Base-by-base conservation (phyloP, 2,113 vertebrate genomes). In the Syngnathus floridae region DNA sequence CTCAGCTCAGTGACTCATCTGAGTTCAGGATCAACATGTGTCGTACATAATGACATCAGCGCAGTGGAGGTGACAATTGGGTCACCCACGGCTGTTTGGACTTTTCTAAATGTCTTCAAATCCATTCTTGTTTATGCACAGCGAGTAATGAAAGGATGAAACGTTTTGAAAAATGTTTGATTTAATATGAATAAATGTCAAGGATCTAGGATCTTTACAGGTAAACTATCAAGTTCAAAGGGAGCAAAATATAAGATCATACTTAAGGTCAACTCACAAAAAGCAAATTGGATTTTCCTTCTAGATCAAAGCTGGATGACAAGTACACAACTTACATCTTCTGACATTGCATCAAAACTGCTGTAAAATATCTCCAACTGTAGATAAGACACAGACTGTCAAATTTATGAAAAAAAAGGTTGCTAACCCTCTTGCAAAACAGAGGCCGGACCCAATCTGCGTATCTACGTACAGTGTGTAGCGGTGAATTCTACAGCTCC, bases 1-100 rank as follows among this genome's bases (percentile, higher is more conserved):
- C 67, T 71, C 61, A 57, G 79, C 68, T 77, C 65, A 14, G 70
- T 87, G 85, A 85, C 73, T 84, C 82, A 77, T 79, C 55, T 67
- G 67, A 61, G 62, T 79, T 21, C 57, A 66, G 54, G 67, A 68
- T 72, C 69, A 77, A 63, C 58, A 14, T 40, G 36, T 21, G 37
- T 60, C 22, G 4, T 4, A 60, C 22, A 11, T 21, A 60, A 41
- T 60, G 19, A 41, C 58, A 38, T 59, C 57, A 21, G 48, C 48
- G 13, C 36, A n/a, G 17, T 40, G 19, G 36, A 14, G n/a, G 54
- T 55, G 54, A 55, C 54, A 55, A 14, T 55, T 7, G 26, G 54
- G 26, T 56, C 54, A 16, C 35, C 17, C 7, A 7, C 16, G 11
- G 16, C 26, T 8, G 26, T 56, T 35, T 14, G 12, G 26, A 56